These are phyloP conservation scores for Acanthornis magna DNA, from an alignment of 2,797 vertebrate species.

Conservation along the genomic window DNA sequence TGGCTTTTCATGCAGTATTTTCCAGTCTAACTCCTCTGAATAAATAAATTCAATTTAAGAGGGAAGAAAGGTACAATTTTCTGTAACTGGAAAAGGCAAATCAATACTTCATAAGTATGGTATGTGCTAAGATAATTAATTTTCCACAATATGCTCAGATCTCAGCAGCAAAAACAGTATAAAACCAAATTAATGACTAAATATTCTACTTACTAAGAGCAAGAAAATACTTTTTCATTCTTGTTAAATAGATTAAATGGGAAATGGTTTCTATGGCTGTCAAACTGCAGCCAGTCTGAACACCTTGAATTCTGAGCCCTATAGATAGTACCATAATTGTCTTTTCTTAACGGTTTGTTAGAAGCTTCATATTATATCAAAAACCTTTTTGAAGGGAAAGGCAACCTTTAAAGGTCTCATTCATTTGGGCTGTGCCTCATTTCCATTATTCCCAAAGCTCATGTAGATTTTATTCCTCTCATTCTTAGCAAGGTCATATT, in stretches of 20 bases:
- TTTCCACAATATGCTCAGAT: slow-evolving; percentile 58
- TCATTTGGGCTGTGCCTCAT: slow-evolving; percentile 35
- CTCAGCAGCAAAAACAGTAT: slow-evolving; percentile 39
- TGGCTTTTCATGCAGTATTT: slow-evolving; percentile 1
- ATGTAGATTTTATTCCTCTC: slow-evolving; percentile 46
- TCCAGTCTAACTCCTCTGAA: slow-evolving; percentile 12
- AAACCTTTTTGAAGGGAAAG: slow-evolving; percentile 26
- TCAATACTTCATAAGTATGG: slow-evolving; percentile 59
- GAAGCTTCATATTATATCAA: slow-evolving; percentile 18
- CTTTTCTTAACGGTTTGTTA: slow-evolving; percentile 54
- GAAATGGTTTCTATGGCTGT: slow-evolving; percentile 56
- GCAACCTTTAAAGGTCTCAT: slow-evolving; percentile 54
- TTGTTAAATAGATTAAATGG: slow-evolving; percentile 51
- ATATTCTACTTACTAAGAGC: slow-evolving; percentile 35
- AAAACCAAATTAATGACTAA: slow-evolving; percentile 50
- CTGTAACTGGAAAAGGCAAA: slow-evolving; percentile 55
- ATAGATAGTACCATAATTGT: slow-evolving; percentile 9
- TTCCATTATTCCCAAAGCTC: slow-evolving; percentile 56
- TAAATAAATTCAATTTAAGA: slow-evolving; percentile 50
- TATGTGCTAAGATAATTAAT: slow-evolving; percentile 64
- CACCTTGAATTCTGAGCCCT: slow-evolving; percentile 34
- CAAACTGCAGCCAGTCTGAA: slow-evolving; percentile 29
- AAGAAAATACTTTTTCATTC: slow-evolving; percentile 46
- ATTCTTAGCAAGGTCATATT: slow-evolving; percentile 39
- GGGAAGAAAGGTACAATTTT: slow-evolving; percentile 31